Evolutionary conservation across 2,888 invertebrate genomes (phyloP), one percentile per base, ranked within the genome.

Genomic region (Drosophila pseudotalamancana): DNA sequence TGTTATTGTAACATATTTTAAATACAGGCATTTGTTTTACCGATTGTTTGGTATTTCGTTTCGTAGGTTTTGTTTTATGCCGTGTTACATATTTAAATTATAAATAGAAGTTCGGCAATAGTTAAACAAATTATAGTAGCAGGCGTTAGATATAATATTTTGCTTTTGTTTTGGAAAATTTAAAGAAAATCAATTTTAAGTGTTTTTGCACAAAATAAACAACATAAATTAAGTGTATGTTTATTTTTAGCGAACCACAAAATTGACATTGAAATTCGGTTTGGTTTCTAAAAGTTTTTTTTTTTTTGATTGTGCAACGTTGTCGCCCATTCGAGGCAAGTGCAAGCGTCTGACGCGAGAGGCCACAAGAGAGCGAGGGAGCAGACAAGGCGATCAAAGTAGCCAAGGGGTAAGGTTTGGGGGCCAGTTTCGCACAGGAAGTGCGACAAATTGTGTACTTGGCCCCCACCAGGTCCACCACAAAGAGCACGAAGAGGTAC

Each of bases 261-360:
- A 82, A 82, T 87, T 82, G 81, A 82, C 81, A 82, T 82, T 82
- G 81, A 81, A 81, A 80, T 80, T 79, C 48, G 45, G 45, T 55
- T 66, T 19, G 40, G 40, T 55, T 62, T 19, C 61, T 62, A 39
- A 27, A 18, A 50, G 3, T 3, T 35, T 19, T 48, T 54, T 9
- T 51, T 46, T 16, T 27, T 39, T 48, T 34, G 87, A 62, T 82
- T 82, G 81, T 82, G 81, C 81, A 82, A 74, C 71, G 64, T 18
- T 57, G 68, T 53, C 54, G 61, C 25, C 34, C 45, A 4, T 29
- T 19, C 54, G 60, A 54, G 64, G 60, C 75, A 71, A 86, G 55
- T 75, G 71, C 75, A 75, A 65, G 56, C 40, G 35, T 32, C 72
- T 72, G 57, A 73, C 37, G 61, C 40, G 59, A 73, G 64, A 82